Evolutionary conservation across 2,888 invertebrate genomes (phyloP), one percentile per base, ranked within the genome.

Genomic region (Ochlodes sylvanus): DNA sequence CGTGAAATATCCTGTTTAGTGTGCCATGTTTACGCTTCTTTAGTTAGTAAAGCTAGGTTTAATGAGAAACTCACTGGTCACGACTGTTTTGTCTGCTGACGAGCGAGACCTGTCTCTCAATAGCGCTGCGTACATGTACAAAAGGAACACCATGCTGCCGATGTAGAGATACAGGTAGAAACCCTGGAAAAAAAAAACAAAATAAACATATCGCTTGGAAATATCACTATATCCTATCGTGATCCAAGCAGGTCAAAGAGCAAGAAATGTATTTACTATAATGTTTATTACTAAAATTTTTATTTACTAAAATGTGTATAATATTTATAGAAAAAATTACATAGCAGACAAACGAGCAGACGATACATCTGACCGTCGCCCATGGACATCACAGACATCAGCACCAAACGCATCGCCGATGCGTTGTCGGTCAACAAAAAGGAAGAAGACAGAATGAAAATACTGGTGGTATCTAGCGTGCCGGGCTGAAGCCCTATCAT

Each of bases 151-250:
- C 95, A 98, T 98, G 81, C 97, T 97, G 72, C 97, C 97, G 79
- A 97, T 95, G 89, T 98, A 98, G 73, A 98, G 94, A 87, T 98
- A 98, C 73, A 98, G 91, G 90, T 98, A 98, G 92, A 97, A 98
- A 12, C 96, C 97, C 95, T 97, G 90, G 17, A 75, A 68, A n/a
- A 50, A 62, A 66, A 17, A 19, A 9, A 12, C 15, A 38, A 27
- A 17, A 52, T 17, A 60, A 47, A 60, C 9, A 47, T 2, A 14
- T 10, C 47, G 7, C 47, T 10, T 47, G 47, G 10, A 52, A 52
- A 52, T 52, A 44, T 44, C 9, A 38, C 27, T 27, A 27, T 5
- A 27, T 4, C 27, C 27, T 27, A 4, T 42, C 2, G 4, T 14
- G 41, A 15, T 12, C 19, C 12, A 50, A 19, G 19, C 50, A 12